Conservation (phyloP, 2,888 invertebrate genomes). For the Leptopterna dolabrata region DNA sequence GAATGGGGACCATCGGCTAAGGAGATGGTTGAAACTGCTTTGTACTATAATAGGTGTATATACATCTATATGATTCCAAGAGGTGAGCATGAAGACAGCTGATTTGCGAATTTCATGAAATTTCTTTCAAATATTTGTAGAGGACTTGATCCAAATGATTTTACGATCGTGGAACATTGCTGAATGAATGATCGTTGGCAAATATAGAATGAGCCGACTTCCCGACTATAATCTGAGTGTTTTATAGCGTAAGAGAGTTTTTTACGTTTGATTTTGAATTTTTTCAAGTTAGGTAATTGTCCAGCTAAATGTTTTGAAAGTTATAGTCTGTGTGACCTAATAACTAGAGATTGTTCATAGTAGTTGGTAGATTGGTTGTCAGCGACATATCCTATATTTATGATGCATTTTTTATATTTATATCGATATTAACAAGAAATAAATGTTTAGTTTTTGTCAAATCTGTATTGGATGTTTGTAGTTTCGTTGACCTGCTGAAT, state of each 20-base stretch:
- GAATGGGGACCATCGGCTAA: constrained; percentile 54
- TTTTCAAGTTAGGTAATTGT: constrained; percentile 6
- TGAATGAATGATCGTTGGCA: neutral
- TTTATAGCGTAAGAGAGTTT: neutral
- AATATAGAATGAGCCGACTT: neutral
- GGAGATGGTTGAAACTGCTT: constrained; percentile 46
- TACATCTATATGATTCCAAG: constrained; percentile 21
- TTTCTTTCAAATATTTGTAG: constrained; percentile 30
- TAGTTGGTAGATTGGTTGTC: constrained; percentile 64
- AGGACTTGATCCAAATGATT: neutral
- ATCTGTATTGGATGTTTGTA: constrained; percentile 51
- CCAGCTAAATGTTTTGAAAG: constrained; percentile 55
- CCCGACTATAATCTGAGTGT: neutral
- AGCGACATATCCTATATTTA: constrained; percentile 59
- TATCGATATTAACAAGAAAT: constrained; percentile 20
- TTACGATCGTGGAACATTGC: neutral
- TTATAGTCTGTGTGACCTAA: constrained; percentile 61
- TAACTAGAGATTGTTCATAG: constrained; percentile 60
- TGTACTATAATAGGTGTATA: too few relatives aligned
- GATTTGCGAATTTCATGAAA: constrained; percentile 34
- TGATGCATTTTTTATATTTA: constrained; percentile 24
- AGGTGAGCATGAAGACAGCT: neutral
- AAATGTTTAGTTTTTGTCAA: constrained; percentile 43
- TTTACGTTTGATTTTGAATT: constrained; percentile 32
- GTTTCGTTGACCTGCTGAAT: constrained; percentile 52